phyloP scores from a whole-genome alignment of 2,888 invertebrate genomes.

The Aporophyla lueneburgensis region DNA sequence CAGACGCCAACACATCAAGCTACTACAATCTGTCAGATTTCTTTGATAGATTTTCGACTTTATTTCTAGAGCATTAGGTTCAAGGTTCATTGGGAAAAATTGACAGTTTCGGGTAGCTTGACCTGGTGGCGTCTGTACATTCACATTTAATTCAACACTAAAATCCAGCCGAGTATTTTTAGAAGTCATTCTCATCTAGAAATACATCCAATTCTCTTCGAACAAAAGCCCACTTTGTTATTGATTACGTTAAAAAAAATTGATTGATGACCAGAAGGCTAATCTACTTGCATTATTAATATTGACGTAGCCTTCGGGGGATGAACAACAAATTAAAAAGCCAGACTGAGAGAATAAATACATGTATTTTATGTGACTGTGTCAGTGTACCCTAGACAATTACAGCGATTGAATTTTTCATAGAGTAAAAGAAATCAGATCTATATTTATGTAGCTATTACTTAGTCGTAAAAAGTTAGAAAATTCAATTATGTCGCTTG shows the following conservation, averaged over 20 bases:
- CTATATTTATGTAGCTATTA: conserved; percentile 7
- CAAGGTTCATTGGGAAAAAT: too few species aligned
- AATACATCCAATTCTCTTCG: conserved; percentile 6
- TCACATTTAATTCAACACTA: neutral
- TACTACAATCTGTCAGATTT: too few species aligned
- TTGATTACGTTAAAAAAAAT: conserved; percentile 40
- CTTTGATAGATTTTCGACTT: too few species aligned
- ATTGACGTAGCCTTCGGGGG: conserved; percentile 43
- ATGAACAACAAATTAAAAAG: conserved; percentile 51
- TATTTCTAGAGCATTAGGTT: too few species aligned
- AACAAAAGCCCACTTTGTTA: conserved; percentile 18
- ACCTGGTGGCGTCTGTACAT: too few species aligned
- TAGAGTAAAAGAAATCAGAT: conserved; percentile 2
- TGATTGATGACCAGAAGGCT: conserved; percentile 47
- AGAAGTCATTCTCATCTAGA: neutral
- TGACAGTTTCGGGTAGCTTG: too few species aligned
- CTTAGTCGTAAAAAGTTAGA: conserved; percentile 11
- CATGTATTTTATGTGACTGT: conserved; percentile 23
- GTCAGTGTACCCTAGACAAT: conserved; percentile 17
- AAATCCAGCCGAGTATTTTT: neutral
- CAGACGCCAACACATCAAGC: too few species aligned
- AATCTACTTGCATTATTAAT: conserved; percentile 44
- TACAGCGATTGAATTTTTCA: conserved; percentile 26
- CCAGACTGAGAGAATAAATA: conserved; percentile 32
- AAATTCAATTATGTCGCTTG: conserved; percentile 25